Conservation (phyloP, 2,797 vertebrate genomes). For the Carcharodon carcharias region DNA sequence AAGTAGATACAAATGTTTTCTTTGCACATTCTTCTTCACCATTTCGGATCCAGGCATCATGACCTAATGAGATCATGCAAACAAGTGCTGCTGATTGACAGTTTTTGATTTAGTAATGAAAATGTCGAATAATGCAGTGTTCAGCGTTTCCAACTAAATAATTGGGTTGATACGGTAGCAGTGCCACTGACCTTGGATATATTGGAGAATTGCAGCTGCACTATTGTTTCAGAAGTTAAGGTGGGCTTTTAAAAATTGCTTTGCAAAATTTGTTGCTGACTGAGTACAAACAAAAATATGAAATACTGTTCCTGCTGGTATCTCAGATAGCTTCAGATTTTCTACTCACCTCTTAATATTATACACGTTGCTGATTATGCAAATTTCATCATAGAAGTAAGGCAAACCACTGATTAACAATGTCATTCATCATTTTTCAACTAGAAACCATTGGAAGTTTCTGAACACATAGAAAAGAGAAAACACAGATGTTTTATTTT, state of each 20-base stretch:
- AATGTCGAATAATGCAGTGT: slow-evolving; percentile 44
- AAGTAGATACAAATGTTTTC: slow-evolving; percentile 56
- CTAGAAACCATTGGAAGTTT: background rate
- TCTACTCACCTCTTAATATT: background rate
- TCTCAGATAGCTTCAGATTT: background rate
- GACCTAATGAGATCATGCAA: slow-evolving; percentile 51
- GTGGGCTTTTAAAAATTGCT: background rate
- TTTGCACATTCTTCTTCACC: slow-evolving; percentile 48
- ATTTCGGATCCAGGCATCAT: slow-evolving; percentile 48
- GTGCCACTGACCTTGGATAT: slow-evolving; percentile 39
- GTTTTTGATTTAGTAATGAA: slow-evolving; percentile 49
- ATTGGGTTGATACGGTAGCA: background rate
- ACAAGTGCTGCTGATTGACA: slow-evolving; percentile 55
- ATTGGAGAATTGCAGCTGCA: slow-evolving; percentile 22
- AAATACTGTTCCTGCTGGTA: background rate
- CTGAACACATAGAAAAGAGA: no score
- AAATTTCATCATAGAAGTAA: background rate
- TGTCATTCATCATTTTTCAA: background rate
- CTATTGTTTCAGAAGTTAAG: slow-evolving; percentile 38
- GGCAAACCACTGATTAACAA: background rate
- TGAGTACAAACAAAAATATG: background rate
- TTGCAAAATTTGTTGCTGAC: background rate
- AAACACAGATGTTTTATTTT: no score
- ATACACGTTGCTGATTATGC: background rate
- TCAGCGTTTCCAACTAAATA: slow-evolving; percentile 45